Base-by-base conservation (phyloP, 2,797 vertebrate species). In the Sphaeramia orbicularis region DNA sequence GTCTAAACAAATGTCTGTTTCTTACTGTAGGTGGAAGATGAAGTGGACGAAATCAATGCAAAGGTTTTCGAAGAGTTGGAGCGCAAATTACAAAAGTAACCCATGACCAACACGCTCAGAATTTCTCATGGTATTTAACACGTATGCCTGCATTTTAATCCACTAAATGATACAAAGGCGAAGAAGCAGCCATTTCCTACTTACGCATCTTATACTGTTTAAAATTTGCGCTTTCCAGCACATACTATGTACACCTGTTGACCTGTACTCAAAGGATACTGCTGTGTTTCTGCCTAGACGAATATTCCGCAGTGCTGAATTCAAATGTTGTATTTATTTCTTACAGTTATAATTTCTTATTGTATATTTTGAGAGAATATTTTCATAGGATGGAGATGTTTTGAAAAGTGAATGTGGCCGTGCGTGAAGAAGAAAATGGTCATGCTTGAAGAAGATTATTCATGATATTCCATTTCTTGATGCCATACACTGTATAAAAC, bases 11-110 rank as follows among this genome's bases (percentile, higher is more conserved):
- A 38, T 48, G 24, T 53, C 6, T 8, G 53, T 63, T 65, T 73
- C 54, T 4, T 53, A 67, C 4, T 21, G 32, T 51, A 95, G 95
- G 94, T 95, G 60, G 86, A 93, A 85, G 94, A 95, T 86, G 93
- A 95, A 90, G 84, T 94, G 71, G 94, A 95, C 91, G 92, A 95
- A 86, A 53, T 94, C 65, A 95, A 84, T 58, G 74, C 86, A 40
- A 94, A 92, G 69, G 93, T 93, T 68, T 95, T 95, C 76, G 74
- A 84, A 16, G 93, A 95, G 49, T 57, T 95, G 72, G 94, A 95
- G 37, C 80, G 63, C 13, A 95, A 95, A 83, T 76, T 95, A 63
- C 74, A 92, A 65, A 88, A 95, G n/a, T 91, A 38, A 85, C 60
- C 16, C n/a, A 38, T 1, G 0, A 49, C 9, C 30, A 44, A 49